A percentile compares a stretch with the other conserved stretches of the same genome.
phyloP scores from a whole-genome alignment of 2,888 invertebrate species.

The Machimus atricapillus region DNA sequence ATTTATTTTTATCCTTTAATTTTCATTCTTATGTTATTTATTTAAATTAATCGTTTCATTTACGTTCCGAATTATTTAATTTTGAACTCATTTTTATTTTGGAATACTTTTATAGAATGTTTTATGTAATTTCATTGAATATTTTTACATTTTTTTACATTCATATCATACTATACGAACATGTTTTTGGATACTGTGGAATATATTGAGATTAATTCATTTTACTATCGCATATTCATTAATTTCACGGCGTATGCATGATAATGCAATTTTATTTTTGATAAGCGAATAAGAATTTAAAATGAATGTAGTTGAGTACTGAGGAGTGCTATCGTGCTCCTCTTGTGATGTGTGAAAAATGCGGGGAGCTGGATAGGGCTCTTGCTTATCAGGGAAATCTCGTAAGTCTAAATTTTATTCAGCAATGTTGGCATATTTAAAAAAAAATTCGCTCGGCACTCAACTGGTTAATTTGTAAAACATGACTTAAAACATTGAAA shows the following conservation, averaged over 20 bases:
- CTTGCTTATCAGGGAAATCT: no score
- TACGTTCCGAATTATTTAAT: background rate
- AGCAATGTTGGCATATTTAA: no score
- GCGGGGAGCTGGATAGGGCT: no score
- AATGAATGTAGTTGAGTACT: no score
- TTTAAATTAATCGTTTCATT: slow-evolving; percentile 48
- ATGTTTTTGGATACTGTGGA: background rate
- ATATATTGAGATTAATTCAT: background rate
- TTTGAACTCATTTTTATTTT: slow-evolving; percentile 22
- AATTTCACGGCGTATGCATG: background rate
- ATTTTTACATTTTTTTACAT: slow-evolving; percentile 42
- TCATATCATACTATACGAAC: slow-evolving; percentile 5
- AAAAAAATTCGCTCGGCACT: no score
- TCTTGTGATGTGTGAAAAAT: no score
- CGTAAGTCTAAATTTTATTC: no score
- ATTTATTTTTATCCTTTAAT: slow-evolving; percentile 48
- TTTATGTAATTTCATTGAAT: slow-evolving; percentile 33
- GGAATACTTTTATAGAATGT: slow-evolving; percentile 37
- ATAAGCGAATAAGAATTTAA: no score
- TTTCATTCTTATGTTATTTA: slow-evolving; percentile 45
- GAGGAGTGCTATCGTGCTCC: no score
- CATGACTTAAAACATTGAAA: no score
- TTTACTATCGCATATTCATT: background rate
- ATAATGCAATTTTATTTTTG: background rate
- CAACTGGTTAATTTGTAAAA: no score